Base-by-base conservation (phyloP, 2,888 invertebrate genomes). In the Lochmaea capreae region DNA sequence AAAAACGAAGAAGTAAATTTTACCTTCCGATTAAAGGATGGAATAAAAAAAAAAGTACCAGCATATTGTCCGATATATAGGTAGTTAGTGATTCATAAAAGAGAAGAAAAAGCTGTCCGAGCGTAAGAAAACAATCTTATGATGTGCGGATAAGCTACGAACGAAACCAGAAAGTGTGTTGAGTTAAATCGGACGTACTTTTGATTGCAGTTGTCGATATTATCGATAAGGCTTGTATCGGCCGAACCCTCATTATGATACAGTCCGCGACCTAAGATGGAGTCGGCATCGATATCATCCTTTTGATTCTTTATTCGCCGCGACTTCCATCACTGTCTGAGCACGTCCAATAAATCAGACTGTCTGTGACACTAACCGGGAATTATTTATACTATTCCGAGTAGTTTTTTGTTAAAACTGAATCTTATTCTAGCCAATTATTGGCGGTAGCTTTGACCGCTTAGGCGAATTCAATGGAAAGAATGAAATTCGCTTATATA, bases 301-400 rank as follows among this genome's bases (percentile, higher is more conserved):
- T 85, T 86, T 86, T 86, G 86, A 86, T 86, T 85, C 84, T 85
- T 85, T 85, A 86, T 86, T 84, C 85, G 83, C 86, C 85, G 85
- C 85, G 83, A 84, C 84, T 87, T 87, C 86, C 86, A 87, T 87
- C 87, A 87, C 85, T 86, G 86, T 86, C 87, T 83, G 81, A 82
- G 78, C 79, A 78, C 79, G 84, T 85, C 84, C 83, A 82, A 86
- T 87, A 87, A 87, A 87, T 87, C 87, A 87, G 85, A 78, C 78
- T 74, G 72, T 79, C 76, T 72, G 33, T 84, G 84, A 84, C 84
- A 81, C 80, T 81, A 80, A 77, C 78, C 83, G 79, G 83, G 85
- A 85, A 85, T 84, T 85, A 85, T 85, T 85, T 86, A 85, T 85
- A 84, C 83, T 82, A 84, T 84, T 84, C 79, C 78, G 72, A 75